Percentiles rank a stretch among this genome's conserved stretches.
These are phyloP conservation scores for Tupaia chinensis DNA, from an alignment of 2,113 vertebrate genomes.

Conservation along the genomic window DNA sequence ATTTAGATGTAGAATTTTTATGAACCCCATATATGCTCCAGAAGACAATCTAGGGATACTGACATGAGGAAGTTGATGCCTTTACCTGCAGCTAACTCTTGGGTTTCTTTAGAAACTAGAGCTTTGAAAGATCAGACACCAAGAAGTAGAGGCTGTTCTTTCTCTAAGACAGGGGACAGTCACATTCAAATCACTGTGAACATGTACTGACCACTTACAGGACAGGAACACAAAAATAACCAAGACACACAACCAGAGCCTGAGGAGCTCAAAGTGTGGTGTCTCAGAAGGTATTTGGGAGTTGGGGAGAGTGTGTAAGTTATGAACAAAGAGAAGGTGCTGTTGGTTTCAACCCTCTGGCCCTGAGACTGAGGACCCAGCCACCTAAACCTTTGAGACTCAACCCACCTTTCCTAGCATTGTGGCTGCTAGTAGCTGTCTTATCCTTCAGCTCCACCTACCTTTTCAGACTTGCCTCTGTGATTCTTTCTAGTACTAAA, in stretches of 20 bases:
- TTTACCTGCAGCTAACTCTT: background rate
- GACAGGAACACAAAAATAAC: background rate
- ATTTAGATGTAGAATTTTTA: background rate
- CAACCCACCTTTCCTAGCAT: background rate
- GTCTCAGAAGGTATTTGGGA: background rate
- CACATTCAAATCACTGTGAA: background rate
- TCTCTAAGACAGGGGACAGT: background rate
- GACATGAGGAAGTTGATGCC: background rate
- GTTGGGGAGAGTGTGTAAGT: background rate
- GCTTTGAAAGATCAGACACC: background rate
- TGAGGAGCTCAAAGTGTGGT: background rate
- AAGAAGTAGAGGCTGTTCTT: background rate
- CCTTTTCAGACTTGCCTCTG: background rate
- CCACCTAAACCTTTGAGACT: background rate
- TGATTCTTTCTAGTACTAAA: background rate
- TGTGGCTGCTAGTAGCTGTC: background rate
- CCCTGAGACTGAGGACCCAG: background rate
- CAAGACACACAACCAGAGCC: background rate
- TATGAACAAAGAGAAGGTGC: background rate
- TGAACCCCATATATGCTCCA: background rate
- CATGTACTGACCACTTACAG: background rate
- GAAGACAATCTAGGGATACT: background rate
- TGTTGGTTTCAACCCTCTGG: background rate
- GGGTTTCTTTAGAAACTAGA: background rate
- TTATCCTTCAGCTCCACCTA: background rate